phyloP scores from a whole-genome alignment of 2,888 invertebrate species.

The Ochropleura leucogaster region DNA sequence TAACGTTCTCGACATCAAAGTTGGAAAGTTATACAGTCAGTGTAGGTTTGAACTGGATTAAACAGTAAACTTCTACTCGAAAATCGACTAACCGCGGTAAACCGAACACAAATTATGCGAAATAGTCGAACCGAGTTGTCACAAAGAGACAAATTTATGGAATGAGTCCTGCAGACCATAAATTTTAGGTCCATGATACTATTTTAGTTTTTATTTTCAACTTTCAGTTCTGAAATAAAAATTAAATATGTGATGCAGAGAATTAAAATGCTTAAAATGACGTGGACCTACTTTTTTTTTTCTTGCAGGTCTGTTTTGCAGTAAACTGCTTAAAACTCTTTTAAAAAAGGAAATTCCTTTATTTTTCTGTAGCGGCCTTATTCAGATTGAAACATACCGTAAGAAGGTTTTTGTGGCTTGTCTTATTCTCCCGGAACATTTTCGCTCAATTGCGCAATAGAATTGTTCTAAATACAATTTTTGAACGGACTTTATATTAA shows the following conservation, averaged over 20 bases:
- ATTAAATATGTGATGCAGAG: not conserved
- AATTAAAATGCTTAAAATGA: not conserved
- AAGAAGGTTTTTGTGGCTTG: constrained; percentile 36
- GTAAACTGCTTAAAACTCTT: not conserved
- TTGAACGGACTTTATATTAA: not conserved
- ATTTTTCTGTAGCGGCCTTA: constrained; percentile 40
- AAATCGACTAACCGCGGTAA: constrained; percentile 3
- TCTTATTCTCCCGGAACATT: not conserved
- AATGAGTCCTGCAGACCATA: not conserved
- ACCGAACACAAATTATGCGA: constrained; percentile 12
- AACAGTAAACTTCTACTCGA: constrained; percentile 15
- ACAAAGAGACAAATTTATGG: constrained; percentile 20
- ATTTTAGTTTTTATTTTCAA: not conserved
- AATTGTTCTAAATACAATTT: not conserved
- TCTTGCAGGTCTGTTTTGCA: constrained; percentile 23
- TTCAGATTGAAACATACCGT: constrained; percentile 44
- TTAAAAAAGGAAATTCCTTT: constrained; percentile 3
- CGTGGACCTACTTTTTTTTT: constrained; percentile 16
- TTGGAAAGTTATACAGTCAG: not conserved
- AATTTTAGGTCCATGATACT: not conserved
- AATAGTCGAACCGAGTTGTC: constrained; percentile 4
- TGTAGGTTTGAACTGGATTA: constrained; percentile 5
- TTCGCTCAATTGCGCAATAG: not conserved
- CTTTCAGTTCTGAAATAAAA: not conserved
- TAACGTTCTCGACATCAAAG: not conserved